Evolutionary conservation across 2,888 invertebrate species (phyloP).

Genomic region (Polyommatus iphigenia): DNA sequence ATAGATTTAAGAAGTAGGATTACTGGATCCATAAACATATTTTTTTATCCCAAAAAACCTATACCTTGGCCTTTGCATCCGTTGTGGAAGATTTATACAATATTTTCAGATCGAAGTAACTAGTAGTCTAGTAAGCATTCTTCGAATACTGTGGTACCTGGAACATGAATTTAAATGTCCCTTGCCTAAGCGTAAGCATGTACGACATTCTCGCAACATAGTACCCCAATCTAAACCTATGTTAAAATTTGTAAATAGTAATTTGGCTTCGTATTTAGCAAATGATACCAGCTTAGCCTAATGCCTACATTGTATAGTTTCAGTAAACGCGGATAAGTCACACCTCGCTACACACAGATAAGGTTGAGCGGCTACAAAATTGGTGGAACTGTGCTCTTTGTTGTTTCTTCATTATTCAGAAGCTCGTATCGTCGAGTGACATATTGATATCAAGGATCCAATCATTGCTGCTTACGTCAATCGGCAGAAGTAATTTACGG

Average conservation of each 20-base stretch:
- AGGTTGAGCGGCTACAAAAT: conserved; percentile 19
- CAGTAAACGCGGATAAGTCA: conserved; percentile 1
- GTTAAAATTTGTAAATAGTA: not conserved
- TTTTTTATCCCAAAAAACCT: too few relatives aligned
- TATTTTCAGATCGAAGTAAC: too few relatives aligned
- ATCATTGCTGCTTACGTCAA: not conserved
- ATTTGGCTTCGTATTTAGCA: not conserved
- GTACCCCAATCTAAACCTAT: too few relatives aligned
- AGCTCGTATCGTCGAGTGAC: not conserved
- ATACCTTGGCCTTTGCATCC: too few relatives aligned
- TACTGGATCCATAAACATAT: too few relatives aligned
- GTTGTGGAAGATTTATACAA: too few relatives aligned
- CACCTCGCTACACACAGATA: conserved; percentile 1
- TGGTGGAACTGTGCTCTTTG: conserved; percentile 20
- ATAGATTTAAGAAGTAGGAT: too few relatives aligned
- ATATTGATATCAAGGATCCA: not conserved
- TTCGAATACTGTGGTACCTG: too few relatives aligned
- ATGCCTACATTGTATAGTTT: not conserved
- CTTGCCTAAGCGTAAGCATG: too few relatives aligned
- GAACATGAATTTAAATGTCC: too few relatives aligned
- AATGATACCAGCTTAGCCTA: not conserved
- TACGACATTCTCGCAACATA: too few relatives aligned
- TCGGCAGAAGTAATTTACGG: not conserved
- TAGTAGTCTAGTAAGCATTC: too few relatives aligned
- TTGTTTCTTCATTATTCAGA: not conserved